Percentiles rank a stretch among this genome's conserved stretches.
These are phyloP conservation scores for Melanotaenia parkinsoni DNA, from an alignment of 2,797 vertebrate species.

Conservation along the genomic window DNA sequence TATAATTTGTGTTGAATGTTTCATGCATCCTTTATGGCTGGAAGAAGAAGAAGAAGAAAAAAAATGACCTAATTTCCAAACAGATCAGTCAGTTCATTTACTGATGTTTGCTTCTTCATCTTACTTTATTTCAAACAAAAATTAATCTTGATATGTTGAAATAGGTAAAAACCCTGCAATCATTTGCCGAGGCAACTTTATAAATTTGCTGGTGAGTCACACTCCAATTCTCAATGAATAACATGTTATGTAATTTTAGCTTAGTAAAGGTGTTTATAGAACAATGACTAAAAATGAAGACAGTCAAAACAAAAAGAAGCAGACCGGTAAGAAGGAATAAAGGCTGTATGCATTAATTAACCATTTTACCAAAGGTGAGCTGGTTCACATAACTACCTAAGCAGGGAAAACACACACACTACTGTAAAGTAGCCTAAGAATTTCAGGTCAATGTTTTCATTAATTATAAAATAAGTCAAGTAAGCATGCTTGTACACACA, in stretches of 20 bases:
- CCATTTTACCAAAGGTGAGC: too few relatives aligned
- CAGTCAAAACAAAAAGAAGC: background rate
- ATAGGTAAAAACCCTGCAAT: slow-evolving; percentile 16
- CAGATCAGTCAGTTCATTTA: background rate
- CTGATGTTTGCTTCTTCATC: background rate
- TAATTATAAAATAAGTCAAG: slow-evolving; percentile 39
- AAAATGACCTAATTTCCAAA: slow-evolving; percentile 9
- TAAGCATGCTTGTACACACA: slow-evolving; percentile 9
- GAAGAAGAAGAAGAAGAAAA: background rate
- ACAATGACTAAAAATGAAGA: background rate
- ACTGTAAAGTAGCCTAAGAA: slow-evolving; percentile 6
- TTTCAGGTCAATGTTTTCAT: slow-evolving; percentile 33
- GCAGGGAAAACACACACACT: background rate
- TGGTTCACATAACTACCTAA: too few relatives aligned
- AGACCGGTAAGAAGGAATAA: background rate
- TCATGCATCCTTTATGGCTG: slow-evolving; percentile 1
- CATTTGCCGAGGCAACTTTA: slow-evolving; percentile 28
- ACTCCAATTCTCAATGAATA: background rate
- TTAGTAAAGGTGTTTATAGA: too few relatives aligned
- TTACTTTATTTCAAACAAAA: slow-evolving; percentile 1
- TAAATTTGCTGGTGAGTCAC: slow-evolving; percentile 4
- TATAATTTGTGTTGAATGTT: slow-evolving; percentile 23
- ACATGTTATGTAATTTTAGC: too few relatives aligned
- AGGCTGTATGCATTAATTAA: background rate
- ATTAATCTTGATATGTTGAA: slow-evolving; percentile 18